Percentiles rank a stretch among this genome's conserved stretches.
Evolutionary conservation across 2,797 vertebrate species (phyloP).

Genomic region (Trematomus bernacchii): DNA sequence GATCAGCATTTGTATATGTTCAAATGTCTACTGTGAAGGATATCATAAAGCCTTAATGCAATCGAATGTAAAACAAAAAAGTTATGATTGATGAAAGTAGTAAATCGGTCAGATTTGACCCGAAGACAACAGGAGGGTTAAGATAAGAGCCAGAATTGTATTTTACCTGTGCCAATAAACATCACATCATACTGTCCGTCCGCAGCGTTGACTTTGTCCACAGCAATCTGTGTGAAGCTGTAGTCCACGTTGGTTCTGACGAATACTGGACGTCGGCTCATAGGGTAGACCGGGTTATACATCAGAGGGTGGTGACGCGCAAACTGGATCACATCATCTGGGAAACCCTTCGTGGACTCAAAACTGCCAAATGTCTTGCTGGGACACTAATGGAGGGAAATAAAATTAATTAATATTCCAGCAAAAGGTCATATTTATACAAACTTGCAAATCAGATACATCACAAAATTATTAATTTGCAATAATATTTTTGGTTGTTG

Average conservation of each 20-base stretch:
- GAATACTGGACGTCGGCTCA: conserved; percentile 91
- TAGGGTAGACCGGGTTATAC: conserved; percentile 93
- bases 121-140: background rate
- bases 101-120: too few relatives aligned
- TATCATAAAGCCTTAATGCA: too few relatives aligned
- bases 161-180: conserved; percentile 94
- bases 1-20: too few relatives aligned
- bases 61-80: too few relatives aligned
- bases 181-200: conserved; percentile 95
- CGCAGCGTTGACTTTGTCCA: conserved; percentile 90
- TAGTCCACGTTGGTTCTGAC: conserved; percentile 90
- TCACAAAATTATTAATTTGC: background rate
- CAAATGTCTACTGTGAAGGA: too few relatives aligned
- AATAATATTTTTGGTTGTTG: too few relatives aligned
- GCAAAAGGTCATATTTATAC: background rate
- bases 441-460: background rate
- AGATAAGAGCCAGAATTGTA: background rate
- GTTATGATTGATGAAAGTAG: too few relatives aligned
- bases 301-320: conserved; percentile 97
- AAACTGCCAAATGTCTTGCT: conserved; percentile 98
- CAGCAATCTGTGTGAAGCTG: conserved; percentile 92
- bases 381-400: conserved; percentile 88
- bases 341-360: conserved; percentile 97
- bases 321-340: conserved; percentile 97
- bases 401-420: background rate